Evolutionary conservation across 1,140 invertebrate species (phyloP).

Genomic region (Linepithema humile): DNA sequence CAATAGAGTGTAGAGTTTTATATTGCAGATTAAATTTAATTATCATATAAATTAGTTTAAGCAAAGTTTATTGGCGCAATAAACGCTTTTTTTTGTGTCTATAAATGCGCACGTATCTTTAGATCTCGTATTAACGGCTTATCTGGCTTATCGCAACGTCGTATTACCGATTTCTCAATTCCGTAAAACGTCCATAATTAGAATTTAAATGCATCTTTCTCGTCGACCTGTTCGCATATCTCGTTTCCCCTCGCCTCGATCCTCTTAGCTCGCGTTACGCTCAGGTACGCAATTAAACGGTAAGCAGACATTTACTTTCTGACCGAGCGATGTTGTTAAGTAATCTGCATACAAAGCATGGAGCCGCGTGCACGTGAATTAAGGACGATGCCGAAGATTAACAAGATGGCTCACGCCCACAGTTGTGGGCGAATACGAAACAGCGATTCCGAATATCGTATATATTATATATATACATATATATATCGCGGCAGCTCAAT

Average conservation of each 20-base stretch:
- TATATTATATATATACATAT: too few relatives aligned
- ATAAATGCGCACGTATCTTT: neutral
- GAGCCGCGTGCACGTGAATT: conserved; percentile 7
- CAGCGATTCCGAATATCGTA: neutral
- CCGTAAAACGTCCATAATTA: conserved; percentile 22
- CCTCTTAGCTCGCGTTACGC: neutral
- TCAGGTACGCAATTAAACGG: conserved; percentile 52
- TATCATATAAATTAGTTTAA: neutral
- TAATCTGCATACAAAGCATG: conserved; percentile 51
- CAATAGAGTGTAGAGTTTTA: neutral
- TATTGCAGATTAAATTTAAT: neutral
- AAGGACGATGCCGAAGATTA: conserved; percentile 45
- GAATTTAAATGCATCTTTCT: conserved; percentile 28
- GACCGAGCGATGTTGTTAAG: neutral
- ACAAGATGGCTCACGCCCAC: conserved; percentile 15
- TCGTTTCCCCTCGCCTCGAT: neutral
- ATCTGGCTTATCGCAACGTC: neutral
- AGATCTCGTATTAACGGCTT: too few relatives aligned
- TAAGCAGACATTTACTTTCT: conserved; percentile 60
- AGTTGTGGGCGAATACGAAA: neutral
- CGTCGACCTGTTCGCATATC: neutral
- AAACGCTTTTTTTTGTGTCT: too few relatives aligned
- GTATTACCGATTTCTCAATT: neutral
- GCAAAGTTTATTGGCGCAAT: too few relatives aligned
- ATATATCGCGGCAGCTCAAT: neutral